phyloP scores from a whole-genome alignment of 2,797 vertebrate species.

The Alca torda region DNA sequence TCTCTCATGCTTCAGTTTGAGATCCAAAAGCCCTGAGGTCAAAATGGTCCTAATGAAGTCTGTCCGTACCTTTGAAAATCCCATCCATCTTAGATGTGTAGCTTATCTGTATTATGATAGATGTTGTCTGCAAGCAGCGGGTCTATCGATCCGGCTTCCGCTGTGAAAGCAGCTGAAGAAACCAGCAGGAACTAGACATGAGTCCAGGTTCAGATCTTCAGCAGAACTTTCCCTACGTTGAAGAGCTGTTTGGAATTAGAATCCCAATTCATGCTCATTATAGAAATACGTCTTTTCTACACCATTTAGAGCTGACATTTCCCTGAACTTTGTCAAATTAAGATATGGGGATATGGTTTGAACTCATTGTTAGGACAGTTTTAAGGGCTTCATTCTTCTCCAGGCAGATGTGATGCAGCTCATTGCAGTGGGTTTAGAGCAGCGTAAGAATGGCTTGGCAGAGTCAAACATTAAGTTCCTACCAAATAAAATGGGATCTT shows the following conservation, averaged over 20 bases:
- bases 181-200: not conserved
- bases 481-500: constrained; percentile 19
- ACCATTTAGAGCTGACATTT: not conserved
- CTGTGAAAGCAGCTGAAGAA: not conserved
- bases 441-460: not conserved
- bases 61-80: not conserved
- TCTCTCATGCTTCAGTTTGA: not conserved
- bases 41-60: not conserved
- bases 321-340: constrained; percentile 41
- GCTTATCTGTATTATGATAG: not conserved
- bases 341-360: not conserved
- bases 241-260: not conserved
- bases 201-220: not conserved
- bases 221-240: not conserved
- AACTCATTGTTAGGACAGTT: constrained; percentile 12
- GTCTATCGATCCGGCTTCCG: not conserved
- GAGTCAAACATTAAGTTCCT: not conserved
- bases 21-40: not conserved
- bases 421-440: not conserved
- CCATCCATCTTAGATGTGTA: not conserved
- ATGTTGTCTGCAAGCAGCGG: not conserved
- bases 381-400: not conserved
- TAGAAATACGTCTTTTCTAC: not conserved
- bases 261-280: not conserved
- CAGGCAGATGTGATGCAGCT: not conserved